Evolutionary conservation across 2,888 invertebrate species (phyloP).

Genomic region (Penaeus monodon): DNA sequence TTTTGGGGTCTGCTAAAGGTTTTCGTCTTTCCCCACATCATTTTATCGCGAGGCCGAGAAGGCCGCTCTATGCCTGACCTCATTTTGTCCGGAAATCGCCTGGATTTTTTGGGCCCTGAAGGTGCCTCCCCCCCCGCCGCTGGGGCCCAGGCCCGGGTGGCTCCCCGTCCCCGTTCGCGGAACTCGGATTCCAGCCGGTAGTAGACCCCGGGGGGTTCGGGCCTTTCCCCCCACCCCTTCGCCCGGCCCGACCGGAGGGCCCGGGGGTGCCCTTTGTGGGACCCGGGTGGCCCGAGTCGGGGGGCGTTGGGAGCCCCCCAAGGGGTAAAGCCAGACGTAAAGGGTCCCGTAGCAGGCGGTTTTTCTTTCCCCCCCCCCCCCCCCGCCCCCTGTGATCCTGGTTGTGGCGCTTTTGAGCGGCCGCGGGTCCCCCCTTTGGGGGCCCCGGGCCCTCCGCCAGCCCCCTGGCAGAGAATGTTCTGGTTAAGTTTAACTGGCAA

Average conservation of each 20-base stretch:
- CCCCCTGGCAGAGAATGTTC: conserved; percentile 28
- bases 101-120: conserved; percentile 65
- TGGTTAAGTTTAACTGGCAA: too few relatives aligned
- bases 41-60: conserved; percentile 59
- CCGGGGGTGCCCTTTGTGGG: conserved; percentile 24
- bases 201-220: conserved; percentile 57
- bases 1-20: too few relatives aligned
- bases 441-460: conserved; percentile 57
- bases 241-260: conserved; percentile 34
- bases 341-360: conserved; percentile 53
- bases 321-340: conserved; percentile 58
- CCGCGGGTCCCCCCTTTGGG: conserved; percentile 59
- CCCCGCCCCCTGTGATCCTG: too few relatives aligned
- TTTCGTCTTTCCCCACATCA: too few relatives aligned
- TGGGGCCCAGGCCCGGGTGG: conserved; percentile 39
- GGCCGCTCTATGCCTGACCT: conserved; percentile 61
- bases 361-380: conserved; percentile 58
- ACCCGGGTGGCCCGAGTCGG: conserved; percentile 22
- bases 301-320: conserved; percentile 49
- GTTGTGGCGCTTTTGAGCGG: conserved; percentile 62
- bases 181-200: conserved; percentile 63
- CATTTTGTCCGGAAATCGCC: conserved; percentile 65
- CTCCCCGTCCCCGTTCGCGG: conserved; percentile 45
- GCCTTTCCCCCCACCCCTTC: conserved; percentile 25
- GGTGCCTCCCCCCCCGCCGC: conserved; percentile 40